A percentile compares a stretch with the other conserved stretches of the same genome.
Conservation (phyloP, 2,888 invertebrate species). For the Ennomos fuscantarius region DNA sequence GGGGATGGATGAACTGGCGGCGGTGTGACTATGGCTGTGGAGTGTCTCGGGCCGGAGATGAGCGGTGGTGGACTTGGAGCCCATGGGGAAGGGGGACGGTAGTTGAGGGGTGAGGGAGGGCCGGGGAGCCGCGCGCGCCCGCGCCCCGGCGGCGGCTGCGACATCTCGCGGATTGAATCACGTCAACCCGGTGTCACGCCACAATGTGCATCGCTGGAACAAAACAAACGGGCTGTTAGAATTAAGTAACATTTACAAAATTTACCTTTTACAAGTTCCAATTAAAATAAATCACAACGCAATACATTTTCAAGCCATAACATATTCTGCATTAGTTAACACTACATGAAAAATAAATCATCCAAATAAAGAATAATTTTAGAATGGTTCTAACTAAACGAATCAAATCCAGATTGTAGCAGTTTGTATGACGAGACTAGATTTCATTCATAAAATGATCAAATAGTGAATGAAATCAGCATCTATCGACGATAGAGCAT, state of each 20-base stretch:
- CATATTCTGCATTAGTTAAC: too few species aligned
- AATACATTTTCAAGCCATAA: too few species aligned
- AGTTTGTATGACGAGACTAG: constrained; percentile 1
- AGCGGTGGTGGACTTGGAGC: constrained; percentile 90
- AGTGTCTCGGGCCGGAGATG: constrained; percentile 86
- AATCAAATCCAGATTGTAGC: constrained; percentile 1
- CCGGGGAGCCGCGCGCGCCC: constrained; percentile 76
- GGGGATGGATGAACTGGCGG: constrained; percentile 85
- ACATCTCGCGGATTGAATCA: constrained; percentile 81
- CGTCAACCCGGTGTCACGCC: constrained; percentile 84
- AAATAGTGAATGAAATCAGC: too few species aligned
- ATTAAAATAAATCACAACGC: too few species aligned
- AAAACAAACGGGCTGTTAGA: constrained; percentile 43
- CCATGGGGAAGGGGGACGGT: constrained; percentile 91
- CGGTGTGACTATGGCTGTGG: constrained; percentile 82
- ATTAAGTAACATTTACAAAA: background rate
- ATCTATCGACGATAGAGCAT: too few species aligned
- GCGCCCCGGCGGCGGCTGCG: constrained; percentile 81
- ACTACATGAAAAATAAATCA: too few species aligned
- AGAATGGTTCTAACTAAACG: too few species aligned
- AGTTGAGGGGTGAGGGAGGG: constrained; percentile 86
- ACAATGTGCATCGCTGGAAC: constrained; percentile 81
- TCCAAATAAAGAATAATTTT: too few species aligned
- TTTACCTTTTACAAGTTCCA: too few species aligned
- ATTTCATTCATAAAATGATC: too few species aligned